A percentile compares a stretch with the other conserved stretches of the same genome.
phyloP scores from a whole-genome alignment of 2,888 invertebrate genomes.

The Zeuzera pyrina region DNA sequence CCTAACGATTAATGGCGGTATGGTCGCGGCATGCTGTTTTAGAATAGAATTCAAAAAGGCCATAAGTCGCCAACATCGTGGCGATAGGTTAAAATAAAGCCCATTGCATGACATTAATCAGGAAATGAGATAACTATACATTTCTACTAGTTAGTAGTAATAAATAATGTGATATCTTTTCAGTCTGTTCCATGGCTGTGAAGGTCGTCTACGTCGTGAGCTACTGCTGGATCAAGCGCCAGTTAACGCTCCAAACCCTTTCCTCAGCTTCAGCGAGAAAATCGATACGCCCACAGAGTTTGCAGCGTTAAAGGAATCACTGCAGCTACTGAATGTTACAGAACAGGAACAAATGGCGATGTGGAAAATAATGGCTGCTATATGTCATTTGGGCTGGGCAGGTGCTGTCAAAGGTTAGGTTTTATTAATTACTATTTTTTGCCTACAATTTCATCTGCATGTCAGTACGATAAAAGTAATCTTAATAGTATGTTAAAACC shows the following conservation, averaged over 20 bases:
- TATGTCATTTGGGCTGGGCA: slow-evolving; percentile 93
- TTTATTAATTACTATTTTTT: too few relatives aligned
- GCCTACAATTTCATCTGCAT: too few relatives aligned
- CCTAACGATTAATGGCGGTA: too few relatives aligned
- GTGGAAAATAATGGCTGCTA: slow-evolving; percentile 92
- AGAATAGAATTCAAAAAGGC: too few relatives aligned
- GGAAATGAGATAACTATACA: too few relatives aligned
- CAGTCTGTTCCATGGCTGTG: slow-evolving; percentile 86
- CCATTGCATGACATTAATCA: too few relatives aligned
- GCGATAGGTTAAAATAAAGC: too few relatives aligned
- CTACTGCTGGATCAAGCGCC: slow-evolving; percentile 82
- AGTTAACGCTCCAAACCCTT: slow-evolving; percentile 75
- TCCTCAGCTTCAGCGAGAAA: slow-evolving; percentile 84
- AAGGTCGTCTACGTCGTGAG: slow-evolving; percentile 86
- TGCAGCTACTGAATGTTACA: slow-evolving; percentile 82
- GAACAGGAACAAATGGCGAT: slow-evolving; percentile 86
- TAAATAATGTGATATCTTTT: slow-evolving; percentile 26
- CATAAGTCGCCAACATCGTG: too few relatives aligned
- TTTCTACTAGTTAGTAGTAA: too few relatives aligned
- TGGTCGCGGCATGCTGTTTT: too few relatives aligned
- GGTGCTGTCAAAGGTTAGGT: slow-evolving; percentile 83
- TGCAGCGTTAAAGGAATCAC: slow-evolving; percentile 82
- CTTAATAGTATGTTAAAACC: too few relatives aligned
- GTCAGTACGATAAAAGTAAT: too few relatives aligned
- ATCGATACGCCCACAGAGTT: slow-evolving; percentile 90